A percentile compares a stretch with the other conserved stretches of the same genome.
These are phyloP conservation scores for Peromyscus nudipes DNA, from an alignment of 2,797 vertebrate genomes.

Conservation along the genomic window DNA sequence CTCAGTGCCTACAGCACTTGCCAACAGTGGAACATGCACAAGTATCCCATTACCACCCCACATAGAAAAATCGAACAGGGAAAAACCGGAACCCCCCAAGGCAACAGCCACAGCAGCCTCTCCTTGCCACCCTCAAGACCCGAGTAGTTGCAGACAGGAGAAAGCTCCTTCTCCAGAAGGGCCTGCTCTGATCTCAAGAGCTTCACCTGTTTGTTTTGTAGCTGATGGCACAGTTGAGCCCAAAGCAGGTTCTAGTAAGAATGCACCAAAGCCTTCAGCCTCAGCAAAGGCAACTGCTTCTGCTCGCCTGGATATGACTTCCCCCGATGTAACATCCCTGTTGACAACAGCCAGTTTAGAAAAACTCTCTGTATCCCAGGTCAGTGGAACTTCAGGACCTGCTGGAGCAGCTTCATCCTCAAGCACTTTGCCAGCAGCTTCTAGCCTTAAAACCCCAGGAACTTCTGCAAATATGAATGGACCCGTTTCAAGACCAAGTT, in stretches of 20 bases:
- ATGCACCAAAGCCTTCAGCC: neutral
- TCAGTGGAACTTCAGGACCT: neutral
- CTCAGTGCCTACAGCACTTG: conserved; percentile 82
- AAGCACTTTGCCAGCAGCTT: conserved; percentile 60
- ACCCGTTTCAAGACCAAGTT: conserved; percentile 86
- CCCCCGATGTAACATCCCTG: conserved; percentile 32
- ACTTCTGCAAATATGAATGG: conserved; percentile 72
- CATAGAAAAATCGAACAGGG: conserved; percentile 69
- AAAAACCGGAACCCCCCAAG: conserved; percentile 3
- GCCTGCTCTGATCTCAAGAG: conserved; percentile 60
- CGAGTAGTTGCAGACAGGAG: conserved; percentile 39
- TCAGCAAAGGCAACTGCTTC: conserved; percentile 38
- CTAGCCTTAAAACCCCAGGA: conserved; percentile 85
- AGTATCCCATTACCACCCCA: conserved; percentile 72
- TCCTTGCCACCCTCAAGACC: neutral
- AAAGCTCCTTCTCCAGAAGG: conserved; percentile 56
- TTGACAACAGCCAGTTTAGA: conserved; percentile 75
- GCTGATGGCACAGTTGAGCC: neutral
- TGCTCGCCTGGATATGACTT: conserved; percentile 16
- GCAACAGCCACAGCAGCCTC: neutral
- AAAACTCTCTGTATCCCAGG: conserved; percentile 68
- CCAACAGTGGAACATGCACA: conserved; percentile 76
- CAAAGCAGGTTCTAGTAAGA: neutral
- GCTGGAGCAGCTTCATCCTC: neutral
- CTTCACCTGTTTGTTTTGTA: conserved; percentile 6